Conservation (phyloP, 2,113 vertebrate species). For the Crotalus helleri region DNA sequence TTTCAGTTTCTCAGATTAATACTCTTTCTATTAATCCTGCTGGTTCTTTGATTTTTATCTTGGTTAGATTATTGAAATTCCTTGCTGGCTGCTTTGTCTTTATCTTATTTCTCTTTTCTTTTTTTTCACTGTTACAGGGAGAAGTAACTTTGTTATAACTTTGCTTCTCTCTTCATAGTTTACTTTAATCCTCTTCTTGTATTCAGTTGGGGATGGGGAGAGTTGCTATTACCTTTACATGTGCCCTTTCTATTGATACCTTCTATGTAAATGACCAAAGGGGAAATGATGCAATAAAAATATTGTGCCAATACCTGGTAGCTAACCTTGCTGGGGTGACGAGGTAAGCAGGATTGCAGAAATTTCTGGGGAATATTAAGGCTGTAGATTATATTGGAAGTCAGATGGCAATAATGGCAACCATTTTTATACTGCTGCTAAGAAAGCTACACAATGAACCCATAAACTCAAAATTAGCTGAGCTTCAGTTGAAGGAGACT, state of each 20-base stretch:
- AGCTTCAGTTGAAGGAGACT: not conserved
- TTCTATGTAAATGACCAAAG: not conserved
- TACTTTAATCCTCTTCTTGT: not conserved
- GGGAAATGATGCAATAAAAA: not conserved
- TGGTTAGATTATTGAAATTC: not conserved
- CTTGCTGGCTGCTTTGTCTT: not conserved
- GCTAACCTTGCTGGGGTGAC: not conserved
- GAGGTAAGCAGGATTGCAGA: not conserved
- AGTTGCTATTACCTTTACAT: not conserved
- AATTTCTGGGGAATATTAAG: not conserved
- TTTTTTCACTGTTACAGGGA: not conserved
- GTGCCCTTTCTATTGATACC: not conserved
- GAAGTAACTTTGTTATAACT: not conserved
- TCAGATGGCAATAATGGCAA: not conserved
- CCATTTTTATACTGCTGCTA: not conserved
- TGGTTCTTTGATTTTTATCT: constrained; percentile 19
- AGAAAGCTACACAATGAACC: not conserved
- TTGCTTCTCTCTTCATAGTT: not conserved
- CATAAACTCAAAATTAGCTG: not conserved
- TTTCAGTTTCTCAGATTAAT: constrained; percentile 6
- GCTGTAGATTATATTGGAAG: not conserved
- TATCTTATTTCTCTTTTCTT: not conserved
- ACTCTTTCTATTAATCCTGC: not conserved
- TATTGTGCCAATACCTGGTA: not conserved
- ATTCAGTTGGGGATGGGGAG: not conserved